Evolutionary conservation across 1,140 invertebrate genomes (phyloP).

Genomic region (Dendrolimus punctatus): DNA sequence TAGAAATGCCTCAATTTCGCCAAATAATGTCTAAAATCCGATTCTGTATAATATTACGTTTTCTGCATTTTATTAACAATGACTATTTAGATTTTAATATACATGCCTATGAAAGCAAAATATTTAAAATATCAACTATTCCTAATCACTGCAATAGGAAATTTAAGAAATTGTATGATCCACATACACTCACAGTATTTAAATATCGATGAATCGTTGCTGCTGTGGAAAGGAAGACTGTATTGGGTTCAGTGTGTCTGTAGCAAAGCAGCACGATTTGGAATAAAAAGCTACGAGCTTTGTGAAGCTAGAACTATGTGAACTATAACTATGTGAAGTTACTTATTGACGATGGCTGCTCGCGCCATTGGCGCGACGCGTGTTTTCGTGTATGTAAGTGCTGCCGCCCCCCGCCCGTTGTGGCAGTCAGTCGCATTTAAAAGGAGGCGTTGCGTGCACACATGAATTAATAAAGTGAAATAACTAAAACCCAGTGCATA

Average conservation of each 20-base stretch:
- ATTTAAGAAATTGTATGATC: conserved; percentile 17
- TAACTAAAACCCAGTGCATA: too few relatives aligned
- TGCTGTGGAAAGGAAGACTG: conserved; percentile 23
- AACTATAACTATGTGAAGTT: too few relatives aligned
- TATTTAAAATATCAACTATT: conserved; percentile 19
- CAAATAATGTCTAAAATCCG: conserved; percentile 16
- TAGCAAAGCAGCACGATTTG: conserved; percentile 23
- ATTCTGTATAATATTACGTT: conserved; percentile 12
- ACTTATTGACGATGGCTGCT: conserved; percentile 13
- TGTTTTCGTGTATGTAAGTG: too few relatives aligned
- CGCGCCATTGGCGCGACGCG: too few relatives aligned
- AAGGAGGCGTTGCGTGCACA: too few relatives aligned
- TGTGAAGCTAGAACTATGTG: conserved; percentile 20
- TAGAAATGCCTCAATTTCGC: conserved; percentile 22
- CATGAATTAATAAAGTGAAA: too few relatives aligned
- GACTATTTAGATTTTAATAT: not conserved
- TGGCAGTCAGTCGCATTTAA: too few relatives aligned
- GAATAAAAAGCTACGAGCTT: conserved; percentile 24
- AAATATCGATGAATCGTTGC: conserved; percentile 21
- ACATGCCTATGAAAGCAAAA: conserved; percentile 12
- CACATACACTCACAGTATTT: conserved; percentile 9
- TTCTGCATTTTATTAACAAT: conserved; percentile 26
- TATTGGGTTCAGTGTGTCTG: conserved; percentile 21
- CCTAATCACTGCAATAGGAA: conserved; percentile 24
- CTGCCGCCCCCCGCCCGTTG: too few relatives aligned